These are phyloP conservation scores for Mirza zaza DNA, from an alignment of 2,113 vertebrate genomes.

Conservation along the genomic window DNA sequence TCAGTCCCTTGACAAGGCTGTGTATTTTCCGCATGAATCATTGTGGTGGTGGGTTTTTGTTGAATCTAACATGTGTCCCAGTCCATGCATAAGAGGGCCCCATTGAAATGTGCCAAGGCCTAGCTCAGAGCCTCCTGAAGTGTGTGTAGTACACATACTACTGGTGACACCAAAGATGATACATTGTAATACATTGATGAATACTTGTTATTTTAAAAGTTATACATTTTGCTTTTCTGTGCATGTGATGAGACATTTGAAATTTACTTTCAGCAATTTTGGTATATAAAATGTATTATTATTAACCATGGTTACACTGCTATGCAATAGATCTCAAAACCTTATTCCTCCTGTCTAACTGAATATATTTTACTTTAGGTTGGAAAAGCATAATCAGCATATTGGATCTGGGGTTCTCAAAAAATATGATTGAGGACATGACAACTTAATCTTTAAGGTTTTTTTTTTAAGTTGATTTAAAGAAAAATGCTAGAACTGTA, in stretches of 20 bases:
- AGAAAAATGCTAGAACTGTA: not conserved
- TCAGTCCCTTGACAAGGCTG: not conserved
- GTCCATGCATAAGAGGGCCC: not conserved
- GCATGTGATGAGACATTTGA: not conserved
- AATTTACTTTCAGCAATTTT: not conserved
- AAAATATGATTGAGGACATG: not conserved
- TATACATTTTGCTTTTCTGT: not conserved
- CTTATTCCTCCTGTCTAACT: not conserved
- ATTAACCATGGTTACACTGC: not conserved
- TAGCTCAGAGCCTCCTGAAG: not conserved
- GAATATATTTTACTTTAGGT: not conserved
- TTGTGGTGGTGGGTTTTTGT: not conserved
- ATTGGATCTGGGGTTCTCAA: not conserved
- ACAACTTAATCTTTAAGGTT: not conserved
- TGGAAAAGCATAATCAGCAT: not conserved
- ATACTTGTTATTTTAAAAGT: not conserved
- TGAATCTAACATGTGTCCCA: not conserved
- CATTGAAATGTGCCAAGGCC: not conserved
- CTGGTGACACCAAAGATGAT: not conserved
- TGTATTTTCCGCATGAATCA: not conserved
- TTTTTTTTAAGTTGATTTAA: not conserved
- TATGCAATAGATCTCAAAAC: not conserved
- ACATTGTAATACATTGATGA: not conserved
- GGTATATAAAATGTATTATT: not conserved
- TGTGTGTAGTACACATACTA: rapidly evolving